Conservation (phyloP, 2,888 invertebrate species). For the Cheilosia impressa region DNA sequence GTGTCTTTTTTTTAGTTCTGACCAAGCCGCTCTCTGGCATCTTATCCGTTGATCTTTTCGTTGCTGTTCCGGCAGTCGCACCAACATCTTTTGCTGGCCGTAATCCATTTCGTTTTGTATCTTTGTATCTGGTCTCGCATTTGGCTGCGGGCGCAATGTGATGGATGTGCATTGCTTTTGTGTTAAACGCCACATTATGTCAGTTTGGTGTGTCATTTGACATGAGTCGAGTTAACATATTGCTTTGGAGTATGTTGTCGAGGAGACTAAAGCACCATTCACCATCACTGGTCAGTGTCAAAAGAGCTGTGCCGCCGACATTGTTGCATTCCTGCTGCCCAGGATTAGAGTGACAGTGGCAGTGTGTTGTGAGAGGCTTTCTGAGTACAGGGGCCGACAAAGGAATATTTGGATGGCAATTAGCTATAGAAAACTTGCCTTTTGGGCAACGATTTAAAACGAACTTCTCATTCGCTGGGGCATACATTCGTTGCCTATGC, state of each 20-base stretch:
- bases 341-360: constrained; percentile 21
- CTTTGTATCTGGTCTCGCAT: constrained; percentile 48
- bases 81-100: constrained; percentile 49
- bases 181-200: constrained; percentile 75
- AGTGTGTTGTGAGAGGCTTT: not conserved
- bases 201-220: constrained; percentile 73
- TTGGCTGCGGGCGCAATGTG: constrained; percentile 62
- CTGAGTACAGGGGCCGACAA: not conserved
- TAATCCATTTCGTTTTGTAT: constrained; percentile 60
- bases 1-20: constrained; percentile 29
- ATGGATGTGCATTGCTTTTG: constrained; percentile 74
- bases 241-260: constrained; percentile 21
- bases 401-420: not conserved
- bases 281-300: constrained; percentile 20
- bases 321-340: not conserved
- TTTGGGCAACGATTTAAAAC: not conserved
- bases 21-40: constrained; percentile 61
- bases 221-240: constrained; percentile 57
- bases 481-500: not conserved
- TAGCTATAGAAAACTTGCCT: not conserved
- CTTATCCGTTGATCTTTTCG: constrained; percentile 73
- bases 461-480: not conserved
- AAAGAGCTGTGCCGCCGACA: constrained; percentile 45
- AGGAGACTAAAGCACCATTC: not conserved
- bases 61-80: constrained; percentile 39